Evolutionary conservation across 2,797 vertebrate genomes (phyloP), one percentile per base, ranked within the genome.

Genomic region (Linurgus olivaceus): DNA sequence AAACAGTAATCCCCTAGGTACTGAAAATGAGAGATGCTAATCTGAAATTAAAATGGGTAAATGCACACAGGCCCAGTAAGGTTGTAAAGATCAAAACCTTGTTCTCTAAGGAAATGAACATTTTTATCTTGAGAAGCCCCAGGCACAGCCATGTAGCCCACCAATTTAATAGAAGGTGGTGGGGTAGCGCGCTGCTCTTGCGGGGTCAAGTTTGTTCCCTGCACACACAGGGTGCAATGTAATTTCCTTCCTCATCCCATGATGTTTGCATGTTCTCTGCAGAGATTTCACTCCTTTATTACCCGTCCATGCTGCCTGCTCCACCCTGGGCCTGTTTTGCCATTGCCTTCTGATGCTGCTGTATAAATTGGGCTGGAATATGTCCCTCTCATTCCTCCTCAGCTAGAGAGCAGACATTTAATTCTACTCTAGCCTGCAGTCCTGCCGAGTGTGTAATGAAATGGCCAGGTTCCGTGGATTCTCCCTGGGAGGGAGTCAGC

Each of bases 41-140:
- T 97, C 93, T 92, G 94, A 97, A 96, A 96, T 97, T 91, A 94
- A 97, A 97, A 96, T 91, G 95, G 70, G 35, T 67, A 76, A 95
- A 84, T 0, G 24, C 0, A 0, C 59, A 77, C 45, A 55, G 74
- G 38, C 77, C 72, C 4, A 3, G 66, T 79, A 89, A 95, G 88
- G 75, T 95, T 4, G 0, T 70, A 75, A 81, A 94, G 88, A 93
- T 96, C 90, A 90, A 94, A 96, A 83, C 76, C 76, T 93, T 86
- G 55, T 40, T 91, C 94, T 93, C 55, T 58, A 40, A 93, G 90
- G 77, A 94, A 93, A 94, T 86, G 73, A 96, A 79, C 67, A 13
- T 77, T 93, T 86, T 94, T 83, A 81, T 96, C 77, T 89, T 50
- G 66, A 94, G 93, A 86, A 91, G 65, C 59, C 37, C 50, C 73